Evolutionary conservation across 2,113 vertebrate genomes (phyloP).

Genomic region (Nannobrachium achirus): DNA sequence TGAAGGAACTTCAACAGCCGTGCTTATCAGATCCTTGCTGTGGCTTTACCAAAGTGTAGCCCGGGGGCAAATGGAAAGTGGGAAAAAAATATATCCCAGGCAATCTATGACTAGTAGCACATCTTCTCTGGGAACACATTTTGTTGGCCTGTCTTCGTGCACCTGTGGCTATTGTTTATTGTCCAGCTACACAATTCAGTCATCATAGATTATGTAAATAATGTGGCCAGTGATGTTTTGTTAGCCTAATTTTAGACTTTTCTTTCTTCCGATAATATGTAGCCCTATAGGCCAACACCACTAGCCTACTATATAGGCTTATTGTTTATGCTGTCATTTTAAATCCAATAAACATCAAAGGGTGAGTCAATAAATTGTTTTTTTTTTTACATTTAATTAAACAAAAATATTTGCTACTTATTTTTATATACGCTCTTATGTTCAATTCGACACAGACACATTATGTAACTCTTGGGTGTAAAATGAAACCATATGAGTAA

Average conservation of each 20-base stretch:
- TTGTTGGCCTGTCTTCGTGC: not conserved
- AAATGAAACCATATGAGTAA: too few species aligned
- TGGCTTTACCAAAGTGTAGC: conserved; percentile 29
- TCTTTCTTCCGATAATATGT: not conserved
- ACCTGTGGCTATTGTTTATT: conserved; percentile 1
- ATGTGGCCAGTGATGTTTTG: not conserved
- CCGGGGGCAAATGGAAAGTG: conserved; percentile 37
- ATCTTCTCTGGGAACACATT: not conserved
- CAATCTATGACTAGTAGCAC: too few species aligned
- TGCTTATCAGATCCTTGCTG: conserved; percentile 44
- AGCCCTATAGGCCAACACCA: too few species aligned
- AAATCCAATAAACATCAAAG: too few species aligned
- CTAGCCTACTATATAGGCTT: too few species aligned
- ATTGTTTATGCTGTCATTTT: too few species aligned
- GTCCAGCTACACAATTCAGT: not conserved
- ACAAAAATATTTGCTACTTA: not conserved
- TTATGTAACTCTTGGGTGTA: too few species aligned
- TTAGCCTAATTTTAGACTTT: not conserved
- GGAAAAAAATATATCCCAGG: too few species aligned
- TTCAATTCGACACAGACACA: not conserved
- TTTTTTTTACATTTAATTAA: too few species aligned
- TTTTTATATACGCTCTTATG: not conserved
- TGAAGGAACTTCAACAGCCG: not conserved
- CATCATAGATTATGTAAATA: not conserved
- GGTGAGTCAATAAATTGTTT: too few species aligned